Conservation (phyloP, 2,797 vertebrate genomes). For the Sylvia borin region DNA sequence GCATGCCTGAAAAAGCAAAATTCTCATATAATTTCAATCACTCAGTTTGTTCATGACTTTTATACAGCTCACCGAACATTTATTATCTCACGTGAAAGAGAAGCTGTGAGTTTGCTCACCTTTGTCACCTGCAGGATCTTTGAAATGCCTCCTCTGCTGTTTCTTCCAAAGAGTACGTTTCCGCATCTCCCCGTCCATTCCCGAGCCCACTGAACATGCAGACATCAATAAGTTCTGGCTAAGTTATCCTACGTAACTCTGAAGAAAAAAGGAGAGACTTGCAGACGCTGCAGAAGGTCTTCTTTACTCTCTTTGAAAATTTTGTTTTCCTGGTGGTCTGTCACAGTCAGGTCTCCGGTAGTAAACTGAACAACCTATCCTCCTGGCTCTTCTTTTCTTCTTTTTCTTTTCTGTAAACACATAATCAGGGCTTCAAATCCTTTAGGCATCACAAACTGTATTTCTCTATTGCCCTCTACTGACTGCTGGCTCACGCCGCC, state of each 20-base stretch:
- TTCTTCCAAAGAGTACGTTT: not conserved
- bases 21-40: not conserved
- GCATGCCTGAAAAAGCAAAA: constrained; percentile 24
- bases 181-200: not conserved
- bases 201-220: not conserved
- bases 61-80: constrained; percentile 36
- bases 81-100: constrained; percentile 18
- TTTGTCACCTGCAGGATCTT: constrained; percentile 55
- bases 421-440: constrained; percentile 52
- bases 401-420: constrained; percentile 60
- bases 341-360: constrained; percentile 45
- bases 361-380: constrained; percentile 65
- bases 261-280: not conserved
- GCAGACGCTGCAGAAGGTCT: not conserved
- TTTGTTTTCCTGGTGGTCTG: constrained; percentile 12
- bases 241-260: constrained; percentile 43
- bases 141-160: constrained; percentile 43
- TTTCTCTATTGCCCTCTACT: constrained; percentile 70
- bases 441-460: constrained; percentile 43
- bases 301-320: not conserved
- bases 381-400: constrained; percentile 62
- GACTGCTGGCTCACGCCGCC: not conserved
- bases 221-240: constrained; percentile 46
- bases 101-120: constrained; percentile 57
- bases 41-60: constrained; percentile 13